Base-by-base conservation (phyloP, 2,113 vertebrate species). In the Lamprotornis superbus region DNA sequence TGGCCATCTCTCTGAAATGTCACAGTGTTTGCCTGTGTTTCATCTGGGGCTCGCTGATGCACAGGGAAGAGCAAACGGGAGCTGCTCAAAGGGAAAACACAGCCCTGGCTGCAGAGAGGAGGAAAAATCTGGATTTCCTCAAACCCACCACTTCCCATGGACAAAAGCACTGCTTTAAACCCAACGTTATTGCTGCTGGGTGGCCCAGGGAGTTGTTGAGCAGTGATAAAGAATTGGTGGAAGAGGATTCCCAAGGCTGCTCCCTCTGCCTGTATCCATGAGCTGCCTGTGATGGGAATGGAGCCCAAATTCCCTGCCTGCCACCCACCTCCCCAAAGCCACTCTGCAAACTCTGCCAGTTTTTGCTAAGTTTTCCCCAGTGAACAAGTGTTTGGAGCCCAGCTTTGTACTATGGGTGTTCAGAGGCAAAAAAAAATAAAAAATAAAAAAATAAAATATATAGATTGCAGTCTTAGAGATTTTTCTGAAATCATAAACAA, bases 401-500 rank as follows among this genome's bases (percentile, higher is more conserved):
- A 84, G 42, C 46, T 93, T 71, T 49, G 69, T 49, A 27, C n/a
- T 44, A 22, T 2, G 65, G 70, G 87, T 57, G 91, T 19, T 90
- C 25, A 75, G 77, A 86, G 80, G 82, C 39, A 23, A 28, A 59
- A 49, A 33, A 65, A 94, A 96, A 90, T n/a, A 87, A 13, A 30
- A 8, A 96, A 90, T 39, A 87, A 13, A 23, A 8, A 7, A 19
- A 47, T 23, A 11, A 23, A 47, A 47, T 4, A 49, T 28, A 92
- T 4, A 75, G 80, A 95, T 12, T 59, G 91, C 76, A 93, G 93
- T 69, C 68, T 94, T 64, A 11, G 76, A 94, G 95, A 74, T 87
- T 94, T 92, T 91, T 82, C 94, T 82, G 61, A 95, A 90, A 87
- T 64, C 84, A 59, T 96, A 97, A 97, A 97, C 91, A 96, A 95